A percentile compares a stretch with the other conserved stretches of the same genome.
phyloP scores from a whole-genome alignment of 1,140 invertebrate genomes.

The Brachionus koreanus region DNA sequence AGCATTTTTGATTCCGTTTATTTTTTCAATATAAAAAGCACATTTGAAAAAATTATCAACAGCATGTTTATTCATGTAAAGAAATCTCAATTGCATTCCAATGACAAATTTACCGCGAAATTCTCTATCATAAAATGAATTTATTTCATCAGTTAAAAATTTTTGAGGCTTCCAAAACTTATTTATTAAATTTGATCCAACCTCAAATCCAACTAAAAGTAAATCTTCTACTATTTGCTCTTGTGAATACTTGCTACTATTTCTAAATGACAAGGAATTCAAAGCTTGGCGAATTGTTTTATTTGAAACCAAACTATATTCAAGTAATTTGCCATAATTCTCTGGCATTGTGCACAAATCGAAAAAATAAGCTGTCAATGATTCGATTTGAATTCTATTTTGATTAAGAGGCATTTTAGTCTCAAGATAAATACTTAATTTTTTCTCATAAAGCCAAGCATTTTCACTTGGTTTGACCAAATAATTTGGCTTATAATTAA shows the following conservation, averaged over 20 bases:
- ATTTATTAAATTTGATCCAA: not conserved
- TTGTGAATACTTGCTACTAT: not conserved
- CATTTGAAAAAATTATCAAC: conserved; percentile 5
- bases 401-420: not conserved
- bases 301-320: not conserved
- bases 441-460: not conserved
- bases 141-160: not conserved
- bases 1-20: not conserved
- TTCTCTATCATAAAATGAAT: not conserved
- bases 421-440: not conserved
- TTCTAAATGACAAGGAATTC: not conserved
- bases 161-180: not conserved
- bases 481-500: not conserved
- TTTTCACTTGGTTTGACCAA: not conserved
- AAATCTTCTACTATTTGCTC: not conserved
- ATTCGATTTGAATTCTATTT: not conserved
- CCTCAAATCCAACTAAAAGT: not conserved
- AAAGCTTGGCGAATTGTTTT: not conserved
- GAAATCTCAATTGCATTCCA: conserved; percentile 30
- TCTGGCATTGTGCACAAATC: not conserved
- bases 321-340: not conserved
- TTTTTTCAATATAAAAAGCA: conserved; percentile 21
- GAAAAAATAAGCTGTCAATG: not conserved
- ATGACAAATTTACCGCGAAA: conserved; percentile 2
- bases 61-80: not conserved